Base-by-base conservation (phyloP, 92 coral and sea anemone species). In the Phymanthus crucifer region DNA sequence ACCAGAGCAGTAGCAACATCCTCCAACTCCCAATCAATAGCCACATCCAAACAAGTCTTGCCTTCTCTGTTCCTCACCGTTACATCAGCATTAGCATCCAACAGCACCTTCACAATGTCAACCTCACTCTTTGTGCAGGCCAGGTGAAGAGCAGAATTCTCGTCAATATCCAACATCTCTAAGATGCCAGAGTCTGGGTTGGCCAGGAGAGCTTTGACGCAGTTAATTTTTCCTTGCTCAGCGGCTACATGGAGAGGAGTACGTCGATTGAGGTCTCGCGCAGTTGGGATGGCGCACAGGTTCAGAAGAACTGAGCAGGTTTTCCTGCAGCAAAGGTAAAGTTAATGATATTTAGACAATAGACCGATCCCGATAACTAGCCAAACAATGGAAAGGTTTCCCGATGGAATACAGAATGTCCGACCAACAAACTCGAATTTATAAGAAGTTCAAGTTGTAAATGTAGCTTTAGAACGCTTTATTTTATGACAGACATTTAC, bases 171-270 rank as follows among this genome's bases (percentile, higher is more conserved):
- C 26, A 75, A 75, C 74, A 81, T 24, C 66, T 81, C 87, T 24
- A 89, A 80, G 40, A 87, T 73, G 43, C 26, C 36, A 14, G 84
- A 36, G 47, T 77, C 72, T 72, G 76, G 73, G 17, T 77, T 43
- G 19, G 43, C 70, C 61, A 92, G 57, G 45, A 92, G 86, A 24
- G 57, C 11, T 31, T 84, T 77, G 46, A 84, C 91, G 8, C 87
- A 73, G 36, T 84, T 79, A 29, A 92, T 35, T 47, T 90, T 83
- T 19, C 94, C 91, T 24, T 81, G 54, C 46, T 70, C 40, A 6
- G 84, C 91, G 11, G 97, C 97, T 27, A 84, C 52, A 58, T 92
- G 93, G 43, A 92, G 94, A 14, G 97, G 91, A 16, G 94, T 87
- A 36, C 87, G 75, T 67, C 83, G 82, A 1, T 37, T 32, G 19